phyloP scores from a whole-genome alignment of 2,888 invertebrate genomes.

The Ethmia dodecea region DNA sequence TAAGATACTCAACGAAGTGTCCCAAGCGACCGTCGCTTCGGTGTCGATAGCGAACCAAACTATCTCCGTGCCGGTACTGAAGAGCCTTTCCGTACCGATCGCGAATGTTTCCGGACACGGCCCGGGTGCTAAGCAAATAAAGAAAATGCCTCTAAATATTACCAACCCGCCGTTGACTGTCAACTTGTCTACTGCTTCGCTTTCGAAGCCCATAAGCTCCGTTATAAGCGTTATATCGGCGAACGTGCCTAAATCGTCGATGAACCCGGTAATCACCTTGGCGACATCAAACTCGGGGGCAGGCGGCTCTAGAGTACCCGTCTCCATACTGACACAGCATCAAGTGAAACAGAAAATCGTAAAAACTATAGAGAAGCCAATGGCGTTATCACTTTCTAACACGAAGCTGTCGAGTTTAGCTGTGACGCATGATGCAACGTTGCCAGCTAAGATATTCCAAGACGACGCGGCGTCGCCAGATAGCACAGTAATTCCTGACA shows the following conservation, averaged over 20 bases:
- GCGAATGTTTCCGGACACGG: conserved; percentile 38
- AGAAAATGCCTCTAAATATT: conserved; percentile 55
- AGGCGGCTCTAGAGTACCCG: conserved; percentile 53
- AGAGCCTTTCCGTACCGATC: conserved; percentile 58
- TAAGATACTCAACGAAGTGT: conserved; percentile 73
- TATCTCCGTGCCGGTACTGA: conserved; percentile 68
- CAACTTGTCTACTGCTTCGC: conserved; percentile 51
- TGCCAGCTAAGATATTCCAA: conserved; percentile 83
- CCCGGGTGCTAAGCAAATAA: conserved; percentile 41
- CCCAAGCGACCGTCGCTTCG: conserved; percentile 77
- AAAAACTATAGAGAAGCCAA: conserved; percentile 69
- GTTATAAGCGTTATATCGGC: conserved; percentile 71
- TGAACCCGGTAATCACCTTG: conserved; percentile 59
- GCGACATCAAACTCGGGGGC: conserved; percentile 48
- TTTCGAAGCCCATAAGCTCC: conserved; percentile 62
- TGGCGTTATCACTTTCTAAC: conserved; percentile 69
- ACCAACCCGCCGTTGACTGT: conserved; percentile 51
- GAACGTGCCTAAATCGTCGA: conserved; percentile 55
- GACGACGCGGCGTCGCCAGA: conserved; percentile 82
- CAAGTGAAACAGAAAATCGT: conserved; percentile 73
- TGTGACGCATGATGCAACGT: conserved; percentile 75
- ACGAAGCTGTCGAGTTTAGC: conserved; percentile 76
- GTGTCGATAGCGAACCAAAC: conserved; percentile 73
- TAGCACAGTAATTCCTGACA: conserved; percentile 52
- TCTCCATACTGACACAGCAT: conserved; percentile 64